Conservation (phyloP, 2,113 vertebrate genomes). For the Xerus inauris region DNA sequence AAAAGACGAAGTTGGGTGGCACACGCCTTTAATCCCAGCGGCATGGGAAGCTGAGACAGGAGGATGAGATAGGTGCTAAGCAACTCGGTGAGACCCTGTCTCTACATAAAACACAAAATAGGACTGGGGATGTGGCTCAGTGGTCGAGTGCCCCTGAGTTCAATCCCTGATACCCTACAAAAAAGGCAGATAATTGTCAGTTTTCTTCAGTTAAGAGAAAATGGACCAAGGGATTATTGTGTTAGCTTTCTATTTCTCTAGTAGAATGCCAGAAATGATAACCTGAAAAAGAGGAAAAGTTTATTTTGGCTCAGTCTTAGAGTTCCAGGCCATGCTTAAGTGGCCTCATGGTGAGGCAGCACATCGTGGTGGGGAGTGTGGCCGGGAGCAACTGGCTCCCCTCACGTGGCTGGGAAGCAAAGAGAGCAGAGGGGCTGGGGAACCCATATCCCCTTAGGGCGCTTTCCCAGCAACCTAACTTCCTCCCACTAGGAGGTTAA, state of each 20-base stretch:
- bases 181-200: too few relatives aligned
- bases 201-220: conserved; percentile 32
- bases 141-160: too few relatives aligned
- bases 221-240: not conserved
- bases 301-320: not conserved
- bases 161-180: too few relatives aligned
- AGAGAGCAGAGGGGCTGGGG: not conserved
- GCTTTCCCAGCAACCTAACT: not conserved
- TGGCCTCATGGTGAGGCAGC: not conserved
- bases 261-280: not conserved
- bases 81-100: too few relatives aligned
- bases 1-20: too few relatives aligned
- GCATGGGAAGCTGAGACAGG: too few relatives aligned
- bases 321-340: too few relatives aligned
- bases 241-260: not conserved
- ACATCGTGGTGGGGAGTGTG: too few relatives aligned
- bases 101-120: too few relatives aligned
- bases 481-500: not conserved
- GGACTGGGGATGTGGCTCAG: too few relatives aligned
- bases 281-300: not conserved
- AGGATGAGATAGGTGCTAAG: too few relatives aligned
- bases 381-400: not conserved
- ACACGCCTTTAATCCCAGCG: too few relatives aligned
- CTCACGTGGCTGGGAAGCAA: not conserved
- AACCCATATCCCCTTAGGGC: not conserved